Conservation (phyloP, 2,113 vertebrate genomes). For the Neopipo cinnamomea region DNA sequence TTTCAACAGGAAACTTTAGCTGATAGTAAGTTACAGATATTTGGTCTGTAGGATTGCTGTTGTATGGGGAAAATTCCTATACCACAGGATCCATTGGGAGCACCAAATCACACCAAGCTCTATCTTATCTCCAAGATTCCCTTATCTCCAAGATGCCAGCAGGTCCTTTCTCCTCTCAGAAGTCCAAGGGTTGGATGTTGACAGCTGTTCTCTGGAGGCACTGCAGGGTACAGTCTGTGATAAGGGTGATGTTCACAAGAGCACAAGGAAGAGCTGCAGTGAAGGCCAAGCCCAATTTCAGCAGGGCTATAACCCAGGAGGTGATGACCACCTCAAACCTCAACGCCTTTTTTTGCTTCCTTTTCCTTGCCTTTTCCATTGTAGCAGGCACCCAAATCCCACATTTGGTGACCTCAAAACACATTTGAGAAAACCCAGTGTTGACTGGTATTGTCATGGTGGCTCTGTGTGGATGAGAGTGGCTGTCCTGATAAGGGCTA, state of each 20-base stretch:
- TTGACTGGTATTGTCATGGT: accelerated
- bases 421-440: background rate
- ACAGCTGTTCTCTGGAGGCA: background rate
- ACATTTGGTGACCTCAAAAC: background rate
- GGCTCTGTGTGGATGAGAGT: background rate
- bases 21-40: background rate
- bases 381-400: background rate
- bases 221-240: background rate
- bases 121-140: background rate
- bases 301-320: background rate
- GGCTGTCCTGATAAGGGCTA: background rate
- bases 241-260: background rate
- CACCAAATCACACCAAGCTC: background rate
- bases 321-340: background rate
- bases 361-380: background rate
- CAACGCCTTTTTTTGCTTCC: background rate
- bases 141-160: background rate
- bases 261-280: background rate
- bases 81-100: background rate
- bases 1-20: background rate
- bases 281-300: background rate
- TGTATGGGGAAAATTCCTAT: background rate
- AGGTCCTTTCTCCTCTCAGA: background rate
- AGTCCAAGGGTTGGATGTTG: accelerated
- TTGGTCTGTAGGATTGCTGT: background rate